Base-by-base conservation (phyloP, 2,113 vertebrate species). In the Empidonax alnorum region DNA sequence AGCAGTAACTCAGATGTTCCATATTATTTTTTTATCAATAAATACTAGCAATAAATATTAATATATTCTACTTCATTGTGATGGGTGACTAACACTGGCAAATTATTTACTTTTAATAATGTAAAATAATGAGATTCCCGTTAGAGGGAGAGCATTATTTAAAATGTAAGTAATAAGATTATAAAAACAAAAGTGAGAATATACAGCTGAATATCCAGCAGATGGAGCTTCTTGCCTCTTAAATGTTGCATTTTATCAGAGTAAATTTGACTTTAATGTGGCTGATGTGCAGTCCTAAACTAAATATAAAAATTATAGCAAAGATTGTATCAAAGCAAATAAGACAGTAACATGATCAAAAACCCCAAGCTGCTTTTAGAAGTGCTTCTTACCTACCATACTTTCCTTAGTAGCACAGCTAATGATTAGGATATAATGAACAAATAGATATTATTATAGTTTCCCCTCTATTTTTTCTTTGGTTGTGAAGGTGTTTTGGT, bases 181-280 rank as follows among this genome's bases (percentile, higher is more conserved):
- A 72, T 7, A 73, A 33, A 62, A 87, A 49, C 27, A 46, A 79
- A 55, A 14, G 15, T 84, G 15, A 41, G 53, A 52, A 33, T 49
- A 50, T 66, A 25, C 47, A 69, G 69, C 55, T 73, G 49, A 90
- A 82, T 67, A 78, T 82, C 98, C 98, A 98, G 97, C 92, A 98
- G 98, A 94, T 98, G 98, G 98, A 97, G 50, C 73, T 79, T 90
- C 44, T 93, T 58, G 55, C 84, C 93, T 96, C 94, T 97, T 61
- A 96, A 97, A 98, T 90, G 52, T 33, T 90, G 66, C 3, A 2
- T 11, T 25, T 53, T 56, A 35, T 28, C 11, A 27, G 22, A 46
- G 15, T 53, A 42, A 50, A 55, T 78, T 66, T 74, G 25, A 66
- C 24, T 44, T 62, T 77, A 91, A 94, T 33, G 35, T 9, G 2